Conservation (phyloP, 2,888 invertebrate genomes). For the Sinopyrophorus schimmeli region DNA sequence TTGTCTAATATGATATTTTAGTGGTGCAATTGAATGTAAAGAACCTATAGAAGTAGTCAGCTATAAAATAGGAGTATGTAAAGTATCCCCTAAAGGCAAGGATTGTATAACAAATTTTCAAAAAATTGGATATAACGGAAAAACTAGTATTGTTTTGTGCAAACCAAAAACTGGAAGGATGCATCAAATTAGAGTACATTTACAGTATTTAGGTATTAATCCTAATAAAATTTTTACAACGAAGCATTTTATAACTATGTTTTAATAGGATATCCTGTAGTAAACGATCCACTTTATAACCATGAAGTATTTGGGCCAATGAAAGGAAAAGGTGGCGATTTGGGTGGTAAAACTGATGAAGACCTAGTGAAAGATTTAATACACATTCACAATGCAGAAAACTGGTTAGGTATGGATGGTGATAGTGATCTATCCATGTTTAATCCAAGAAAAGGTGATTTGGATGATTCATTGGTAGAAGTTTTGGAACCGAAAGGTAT, state of each 20-base stretch:
- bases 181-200: slow-evolving; percentile 98
- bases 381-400: slow-evolving; percentile 91
- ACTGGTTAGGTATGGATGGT: slow-evolving; percentile 90
- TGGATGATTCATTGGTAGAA: slow-evolving; percentile 62
- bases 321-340: slow-evolving; percentile 86
- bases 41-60: slow-evolving; percentile 93
- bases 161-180: slow-evolving; percentile 95
- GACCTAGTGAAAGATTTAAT: slow-evolving; percentile 86
- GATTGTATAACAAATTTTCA: slow-evolving; percentile 91
- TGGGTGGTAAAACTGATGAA: slow-evolving; percentile 87
- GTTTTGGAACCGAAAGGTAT: slow-evolving; percentile 54
- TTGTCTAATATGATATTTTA: slow-evolving; percentile 54
- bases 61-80: slow-evolving; percentile 95
- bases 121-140: slow-evolving; percentile 83
- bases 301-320: slow-evolving; percentile 93
- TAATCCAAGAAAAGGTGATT: slow-evolving; percentile 69
- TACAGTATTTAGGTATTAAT: slow-evolving; percentile 87
- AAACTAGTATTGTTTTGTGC: slow-evolving; percentile 91
- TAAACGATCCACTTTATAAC: slow-evolving; percentile 97
- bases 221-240: background rate
- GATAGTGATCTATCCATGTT: slow-evolving; percentile 83
- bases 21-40: slow-evolving; percentile 80
- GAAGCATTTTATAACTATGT: background rate
- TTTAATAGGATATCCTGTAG: slow-evolving; percentile 86
- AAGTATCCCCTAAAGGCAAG: slow-evolving; percentile 91